phyloP scores from a whole-genome alignment of 2,888 invertebrate genomes.

The Gibbula magus region DNA sequence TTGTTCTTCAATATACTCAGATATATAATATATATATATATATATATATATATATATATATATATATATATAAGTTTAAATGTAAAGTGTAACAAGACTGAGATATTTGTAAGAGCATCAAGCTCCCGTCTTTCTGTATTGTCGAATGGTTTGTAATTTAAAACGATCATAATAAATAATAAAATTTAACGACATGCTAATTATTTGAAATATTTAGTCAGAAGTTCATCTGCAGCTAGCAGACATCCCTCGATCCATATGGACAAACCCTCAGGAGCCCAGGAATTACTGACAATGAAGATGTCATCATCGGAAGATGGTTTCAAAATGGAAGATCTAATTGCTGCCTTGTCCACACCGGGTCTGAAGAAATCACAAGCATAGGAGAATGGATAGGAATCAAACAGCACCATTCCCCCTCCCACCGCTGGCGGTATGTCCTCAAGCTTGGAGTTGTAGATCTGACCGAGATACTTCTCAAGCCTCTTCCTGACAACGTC shows the following conservation, averaged over 20 bases:
- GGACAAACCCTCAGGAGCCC: background rate
- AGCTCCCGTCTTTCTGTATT: too few species aligned
- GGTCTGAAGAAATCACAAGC: background rate
- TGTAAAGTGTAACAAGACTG: too few species aligned
- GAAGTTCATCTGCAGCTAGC: background rate
- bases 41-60: too few species aligned
- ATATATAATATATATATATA: too few species aligned
- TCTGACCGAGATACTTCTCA: background rate
- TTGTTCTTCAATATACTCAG: too few species aligned
- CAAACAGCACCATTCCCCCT: background rate
- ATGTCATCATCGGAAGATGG: background rate
- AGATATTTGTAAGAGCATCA: too few species aligned
- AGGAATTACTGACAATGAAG: background rate
- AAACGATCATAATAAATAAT: too few species aligned
- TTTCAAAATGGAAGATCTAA: background rate
- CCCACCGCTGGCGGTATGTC: background rate
- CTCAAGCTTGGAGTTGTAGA: background rate
- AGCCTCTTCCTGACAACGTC: background rate
- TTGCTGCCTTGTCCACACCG: background rate
- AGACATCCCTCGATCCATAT: background rate
- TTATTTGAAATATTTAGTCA: background rate
- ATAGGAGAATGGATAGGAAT: background rate
- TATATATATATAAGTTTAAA: too few species aligned
- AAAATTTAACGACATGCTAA: too few species aligned
- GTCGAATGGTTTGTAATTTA: too few species aligned